Evolutionary conservation across 2,888 invertebrate species (phyloP).

Genomic region (Macrosoma leucophasiata): DNA sequence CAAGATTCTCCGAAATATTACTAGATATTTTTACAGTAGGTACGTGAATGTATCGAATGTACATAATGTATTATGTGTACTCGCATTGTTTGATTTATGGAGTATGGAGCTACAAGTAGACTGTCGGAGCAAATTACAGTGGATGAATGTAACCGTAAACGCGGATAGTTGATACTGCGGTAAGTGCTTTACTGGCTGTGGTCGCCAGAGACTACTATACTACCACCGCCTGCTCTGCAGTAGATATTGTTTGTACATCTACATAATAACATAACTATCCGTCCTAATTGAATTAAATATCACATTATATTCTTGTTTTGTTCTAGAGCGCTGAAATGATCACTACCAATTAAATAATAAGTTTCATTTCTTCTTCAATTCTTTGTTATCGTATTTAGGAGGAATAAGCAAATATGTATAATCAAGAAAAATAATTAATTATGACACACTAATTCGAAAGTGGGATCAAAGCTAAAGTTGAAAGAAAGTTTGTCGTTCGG

Average conservation of each 20-base stretch:
- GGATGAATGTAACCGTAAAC: slow-evolving; percentile 15
- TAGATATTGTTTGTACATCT: not conserved
- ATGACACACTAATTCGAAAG: slow-evolving; percentile 35
- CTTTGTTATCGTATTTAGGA: too few relatives aligned
- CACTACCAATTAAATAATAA: too few relatives aligned
- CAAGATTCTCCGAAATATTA: too few relatives aligned
- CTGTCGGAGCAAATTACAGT: slow-evolving; percentile 3
- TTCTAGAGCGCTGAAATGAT: too few relatives aligned
- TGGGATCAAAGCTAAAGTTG: slow-evolving; percentile 35
- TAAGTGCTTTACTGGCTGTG: slow-evolving; percentile 22
- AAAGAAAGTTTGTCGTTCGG: slow-evolving; percentile 61
- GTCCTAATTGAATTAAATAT: not conserved
- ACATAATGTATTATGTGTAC: too few relatives aligned
- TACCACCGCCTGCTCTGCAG: too few relatives aligned
- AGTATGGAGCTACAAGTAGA: too few relatives aligned
- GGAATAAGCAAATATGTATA: not conserved
- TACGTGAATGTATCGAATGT: too few relatives aligned
- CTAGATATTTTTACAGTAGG: too few relatives aligned
- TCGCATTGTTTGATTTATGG: too few relatives aligned
- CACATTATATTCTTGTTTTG: not conserved
- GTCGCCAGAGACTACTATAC: slow-evolving; percentile 22
- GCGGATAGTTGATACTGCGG: slow-evolving; percentile 23
- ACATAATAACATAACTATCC: not conserved
- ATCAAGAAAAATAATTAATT: slow-evolving; percentile 1
- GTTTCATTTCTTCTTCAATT: too few relatives aligned